Evolutionary conservation across 2,113 vertebrate species (phyloP), one percentile per base, ranked within the genome.

Genomic region (Pelecanus crispus): DNA sequence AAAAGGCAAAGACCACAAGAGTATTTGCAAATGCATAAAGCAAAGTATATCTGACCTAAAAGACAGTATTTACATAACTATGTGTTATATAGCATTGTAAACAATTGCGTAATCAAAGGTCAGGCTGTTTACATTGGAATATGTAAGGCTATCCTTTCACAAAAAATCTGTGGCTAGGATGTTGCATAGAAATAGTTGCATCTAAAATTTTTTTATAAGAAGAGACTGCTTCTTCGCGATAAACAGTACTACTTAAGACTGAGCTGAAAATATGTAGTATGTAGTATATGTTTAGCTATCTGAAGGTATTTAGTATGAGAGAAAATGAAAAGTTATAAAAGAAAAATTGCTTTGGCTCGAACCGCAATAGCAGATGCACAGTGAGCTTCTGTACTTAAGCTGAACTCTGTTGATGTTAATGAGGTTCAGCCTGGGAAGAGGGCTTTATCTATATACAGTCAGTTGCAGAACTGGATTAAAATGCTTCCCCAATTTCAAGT

Each of bases 381-480:
- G 42, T 13, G 67, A 90, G 52, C 50, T 82, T 36, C 26, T 50
- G 34, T 82, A 80, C 53, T 84, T 49, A 80, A 61, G 70, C 7
- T 93, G 71, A 89, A 89, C 58, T 92, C 53, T 62, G 5, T 6
- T 90, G 78, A 80, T 90, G 63, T 45, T 88, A 93, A 85, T 75
- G 55, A 92, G 45, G 75, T 77, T 93, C 80, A 78, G 86, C 14
- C 44, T 38, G 34, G 34, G 68, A 93, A 97, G 95, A 73, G 66
- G 63, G 58, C 70, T 94, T 96, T 81, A 87, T 59, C 79, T 84
- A 81, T 86, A 66, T n/a, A 88, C 11, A 65, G 82, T 73, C 65
- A 71, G 32, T 36, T 78, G 58, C 44, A 95, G 74, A 90, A 86
- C 26, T 86, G 62, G 87, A 95, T 95, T 96, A 71, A 94, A 94